Conservation (phyloP, 2,113 vertebrate genomes). For the Ariopsis seemanni region DNA sequence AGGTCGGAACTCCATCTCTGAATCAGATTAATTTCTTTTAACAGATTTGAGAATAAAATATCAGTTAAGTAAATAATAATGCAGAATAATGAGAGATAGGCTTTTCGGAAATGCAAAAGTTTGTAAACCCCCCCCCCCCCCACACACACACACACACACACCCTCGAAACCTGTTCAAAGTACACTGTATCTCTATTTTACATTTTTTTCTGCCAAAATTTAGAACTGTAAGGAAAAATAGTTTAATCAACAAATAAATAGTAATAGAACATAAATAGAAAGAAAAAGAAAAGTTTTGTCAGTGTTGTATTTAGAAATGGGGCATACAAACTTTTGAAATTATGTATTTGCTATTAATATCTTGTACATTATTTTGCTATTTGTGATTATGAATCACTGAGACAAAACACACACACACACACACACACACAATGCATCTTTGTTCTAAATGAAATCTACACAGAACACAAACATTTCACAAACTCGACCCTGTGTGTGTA, state of each 20-base stretch:
- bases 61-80: background rate
- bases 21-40: background rate
- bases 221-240: too few relatives aligned
- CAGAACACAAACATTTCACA: conserved; percentile 10
- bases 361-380: background rate
- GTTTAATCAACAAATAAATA: too few relatives aligned
- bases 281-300: background rate
- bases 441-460: conserved; percentile 16
- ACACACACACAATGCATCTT: background rate
- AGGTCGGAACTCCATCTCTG: background rate
- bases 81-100: background rate
- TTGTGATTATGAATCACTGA: background rate
- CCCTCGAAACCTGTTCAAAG: background rate
- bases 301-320: background rate
- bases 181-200: too few relatives aligned
- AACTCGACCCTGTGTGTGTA: background rate
- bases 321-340: background rate
- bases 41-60: background rate
- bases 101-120: too few relatives aligned
- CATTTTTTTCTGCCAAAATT: background rate
- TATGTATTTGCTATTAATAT: background rate
- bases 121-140: too few relatives aligned
- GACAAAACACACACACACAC: background rate
- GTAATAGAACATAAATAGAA: fast-evolving
- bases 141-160: too few relatives aligned